phyloP scores from a whole-genome alignment of 2,113 vertebrate species.

The Benitochromis conjunctus region DNA sequence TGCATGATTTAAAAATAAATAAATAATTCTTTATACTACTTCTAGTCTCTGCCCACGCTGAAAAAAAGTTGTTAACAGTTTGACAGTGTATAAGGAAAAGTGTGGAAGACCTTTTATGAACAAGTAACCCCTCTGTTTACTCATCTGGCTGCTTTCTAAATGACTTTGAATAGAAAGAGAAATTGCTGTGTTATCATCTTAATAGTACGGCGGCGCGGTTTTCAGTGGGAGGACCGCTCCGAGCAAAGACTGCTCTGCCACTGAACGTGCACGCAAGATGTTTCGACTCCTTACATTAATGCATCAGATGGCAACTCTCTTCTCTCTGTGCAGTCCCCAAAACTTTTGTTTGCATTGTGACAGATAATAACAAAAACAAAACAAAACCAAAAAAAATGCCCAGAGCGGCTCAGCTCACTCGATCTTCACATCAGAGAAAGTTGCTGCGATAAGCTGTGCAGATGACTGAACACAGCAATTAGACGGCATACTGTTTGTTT shows the following conservation, averaged over 20 bases:
- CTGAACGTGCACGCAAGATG: neutral
- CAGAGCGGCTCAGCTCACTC: slow-evolving; percentile 24
- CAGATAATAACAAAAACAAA: slow-evolving; percentile 7
- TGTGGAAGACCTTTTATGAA: neutral
- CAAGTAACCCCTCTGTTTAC: neutral
- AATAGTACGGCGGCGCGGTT: neutral
- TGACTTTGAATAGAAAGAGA: neutral
- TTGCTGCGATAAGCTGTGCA: slow-evolving; percentile 72
- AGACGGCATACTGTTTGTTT: slow-evolving; percentile 91
- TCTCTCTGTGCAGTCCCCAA: neutral
- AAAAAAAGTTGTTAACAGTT: neutral
- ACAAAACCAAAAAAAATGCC: slow-evolving; percentile 6
- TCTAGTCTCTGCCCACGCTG: neutral
- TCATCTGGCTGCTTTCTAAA: neutral
- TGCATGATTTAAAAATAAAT: neutral
- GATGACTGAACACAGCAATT: slow-evolving; percentile 90
- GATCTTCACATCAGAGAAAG: slow-evolving; percentile 53
- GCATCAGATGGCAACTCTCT: neutral
- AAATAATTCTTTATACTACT: neutral
- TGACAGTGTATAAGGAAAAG: neutral
- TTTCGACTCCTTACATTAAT: slow-evolving; percentile 10
- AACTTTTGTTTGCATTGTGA: neutral
- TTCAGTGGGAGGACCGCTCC: neutral
- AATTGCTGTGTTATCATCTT: neutral
- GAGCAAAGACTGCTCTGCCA: neutral